phyloP scores from a whole-genome alignment of 2,113 vertebrate genomes.

The Saguinus imperator region DNA sequence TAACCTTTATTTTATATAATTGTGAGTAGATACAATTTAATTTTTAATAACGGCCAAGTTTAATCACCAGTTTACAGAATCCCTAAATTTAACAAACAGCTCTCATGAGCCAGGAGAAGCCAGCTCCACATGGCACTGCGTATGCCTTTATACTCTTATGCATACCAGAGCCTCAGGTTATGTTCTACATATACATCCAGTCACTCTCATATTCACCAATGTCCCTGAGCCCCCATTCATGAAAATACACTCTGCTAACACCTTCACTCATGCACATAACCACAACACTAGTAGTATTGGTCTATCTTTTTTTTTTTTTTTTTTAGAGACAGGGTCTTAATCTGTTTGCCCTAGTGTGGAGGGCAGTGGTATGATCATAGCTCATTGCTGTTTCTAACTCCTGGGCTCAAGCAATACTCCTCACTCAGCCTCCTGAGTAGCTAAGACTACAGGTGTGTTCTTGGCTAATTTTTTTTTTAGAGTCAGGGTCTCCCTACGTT shows the following conservation, averaged over 20 bases:
- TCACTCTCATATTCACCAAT: not conserved
- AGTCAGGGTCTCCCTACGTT: too few relatives aligned
- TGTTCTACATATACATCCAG: not conserved
- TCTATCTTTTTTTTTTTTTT: too few relatives aligned
- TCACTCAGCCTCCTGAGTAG: too few relatives aligned
- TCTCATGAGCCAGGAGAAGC: not conserved
- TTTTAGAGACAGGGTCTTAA: too few relatives aligned
- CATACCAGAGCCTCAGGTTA: not conserved
- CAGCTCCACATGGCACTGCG: accelerated
- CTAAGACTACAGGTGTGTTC: too few relatives aligned
- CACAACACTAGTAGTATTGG: not conserved
- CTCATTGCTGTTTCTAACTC: too few relatives aligned
- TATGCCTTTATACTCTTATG: not conserved
- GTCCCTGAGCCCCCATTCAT: not conserved
- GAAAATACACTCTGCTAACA: not conserved
- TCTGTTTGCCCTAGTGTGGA: too few relatives aligned
- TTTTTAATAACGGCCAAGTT: not conserved
- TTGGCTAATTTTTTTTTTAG: too few relatives aligned
- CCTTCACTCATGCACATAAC: not conserved
- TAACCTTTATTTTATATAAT: not conserved
- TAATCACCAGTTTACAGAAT: not conserved
- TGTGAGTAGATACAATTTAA: not conserved
- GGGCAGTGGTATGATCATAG: too few relatives aligned
- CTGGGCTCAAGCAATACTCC: too few relatives aligned
- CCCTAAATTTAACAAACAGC: not conserved